Evolutionary conservation across 2,797 vertebrate species (phyloP).

Genomic region (Sebastes dallii): DNA sequence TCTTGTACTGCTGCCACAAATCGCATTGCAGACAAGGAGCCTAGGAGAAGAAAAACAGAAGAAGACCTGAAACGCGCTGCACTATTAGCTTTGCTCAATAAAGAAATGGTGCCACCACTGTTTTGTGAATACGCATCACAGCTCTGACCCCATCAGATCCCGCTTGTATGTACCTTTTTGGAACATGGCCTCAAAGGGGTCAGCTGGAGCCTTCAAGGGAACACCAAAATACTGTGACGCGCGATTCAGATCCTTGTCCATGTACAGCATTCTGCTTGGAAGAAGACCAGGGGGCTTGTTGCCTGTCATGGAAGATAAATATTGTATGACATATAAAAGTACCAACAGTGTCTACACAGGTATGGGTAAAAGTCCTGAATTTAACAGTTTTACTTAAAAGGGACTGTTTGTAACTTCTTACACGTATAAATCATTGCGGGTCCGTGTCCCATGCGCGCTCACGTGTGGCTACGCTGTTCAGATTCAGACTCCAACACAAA

Average conservation of each 20-base stretch:
- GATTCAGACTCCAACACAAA: too few relatives aligned
- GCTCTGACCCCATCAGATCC: background rate
- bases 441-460: too few relatives aligned
- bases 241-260: conserved; percentile 80
- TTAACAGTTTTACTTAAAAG: background rate
- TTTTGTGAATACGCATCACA: background rate
- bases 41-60: conserved; percentile 62
- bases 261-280: conserved; percentile 85
- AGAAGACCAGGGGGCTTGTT: conserved; percentile 87
- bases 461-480: too few relatives aligned
- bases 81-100: background rate
- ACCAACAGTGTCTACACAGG: background rate
- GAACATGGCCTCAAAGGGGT: conserved; percentile 78
- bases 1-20: conserved; percentile 86
- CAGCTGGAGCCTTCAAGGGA: conserved; percentile 75
- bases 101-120: background rate
- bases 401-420: too few relatives aligned
- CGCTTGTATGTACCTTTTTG: conserved; percentile 80
- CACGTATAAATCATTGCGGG: too few relatives aligned
- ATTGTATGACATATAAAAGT: background rate
- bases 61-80: background rate
- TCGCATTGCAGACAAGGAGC: conserved; percentile 87
- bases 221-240: conserved; percentile 81
- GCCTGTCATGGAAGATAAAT: conserved; percentile 75
- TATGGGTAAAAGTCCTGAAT: background rate